Evolutionary conservation across 64 coral and sea anemone genomes (phyloP).

Genomic region (Anthopleura sola): DNA sequence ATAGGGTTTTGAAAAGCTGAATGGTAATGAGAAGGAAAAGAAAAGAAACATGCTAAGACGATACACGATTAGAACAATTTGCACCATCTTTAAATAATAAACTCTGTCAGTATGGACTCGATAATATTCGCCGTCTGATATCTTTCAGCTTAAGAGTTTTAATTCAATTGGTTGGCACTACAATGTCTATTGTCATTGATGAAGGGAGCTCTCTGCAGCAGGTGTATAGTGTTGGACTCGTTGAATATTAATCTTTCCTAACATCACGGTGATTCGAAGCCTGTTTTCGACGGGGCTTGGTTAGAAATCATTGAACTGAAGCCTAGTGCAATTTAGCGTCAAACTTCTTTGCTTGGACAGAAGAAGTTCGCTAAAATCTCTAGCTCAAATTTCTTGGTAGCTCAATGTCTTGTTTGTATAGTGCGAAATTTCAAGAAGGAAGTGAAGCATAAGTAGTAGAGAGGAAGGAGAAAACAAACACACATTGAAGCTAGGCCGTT

Average conservation of each 20-base stretch:
- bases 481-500: neutral
- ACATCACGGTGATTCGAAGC: neutral
- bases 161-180: neutral
- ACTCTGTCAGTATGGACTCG: neutral
- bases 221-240: neutral
- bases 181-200: neutral
- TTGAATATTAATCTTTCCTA: conserved; percentile 7
- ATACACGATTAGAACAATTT: neutral
- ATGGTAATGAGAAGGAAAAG: neutral
- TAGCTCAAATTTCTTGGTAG: neutral
- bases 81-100: neutral
- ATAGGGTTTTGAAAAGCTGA: neutral
- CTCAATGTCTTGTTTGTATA: neutral
- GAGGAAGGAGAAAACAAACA: neutral
- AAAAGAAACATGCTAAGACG: neutral
- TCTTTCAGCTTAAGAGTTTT: neutral
- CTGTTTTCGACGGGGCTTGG: neutral
- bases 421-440: neutral
- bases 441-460: neutral
- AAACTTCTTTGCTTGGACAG: neutral
- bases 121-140: neutral
- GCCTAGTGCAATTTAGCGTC: neutral
- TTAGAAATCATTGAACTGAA: neutral
- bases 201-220: neutral
- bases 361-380: neutral